Evolutionary conservation across 2,113 vertebrate genomes (phyloP).

Genomic region (Nibea coibor): DNA sequence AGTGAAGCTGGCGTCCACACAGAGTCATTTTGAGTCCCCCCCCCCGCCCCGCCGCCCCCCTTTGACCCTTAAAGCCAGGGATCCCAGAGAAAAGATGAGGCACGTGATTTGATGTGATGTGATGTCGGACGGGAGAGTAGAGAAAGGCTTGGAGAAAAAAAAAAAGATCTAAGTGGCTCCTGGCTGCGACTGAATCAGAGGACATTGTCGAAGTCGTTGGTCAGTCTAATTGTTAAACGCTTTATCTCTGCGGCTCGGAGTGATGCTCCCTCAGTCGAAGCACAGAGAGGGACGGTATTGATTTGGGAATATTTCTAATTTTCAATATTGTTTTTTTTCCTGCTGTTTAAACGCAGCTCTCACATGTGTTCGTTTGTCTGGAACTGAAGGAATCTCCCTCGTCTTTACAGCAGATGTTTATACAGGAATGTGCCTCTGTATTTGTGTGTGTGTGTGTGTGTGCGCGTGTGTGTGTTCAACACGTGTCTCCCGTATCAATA

Average conservation of each 20-base stretch:
- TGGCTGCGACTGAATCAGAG: conserved; percentile 24
- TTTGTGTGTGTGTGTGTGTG: conserved; percentile 30
- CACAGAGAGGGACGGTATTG: not conserved
- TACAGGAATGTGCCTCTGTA: conserved; percentile 61
- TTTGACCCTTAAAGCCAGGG: conserved; percentile 66
- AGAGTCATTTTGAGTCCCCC: conserved; percentile 65
- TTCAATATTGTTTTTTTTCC: not conserved
- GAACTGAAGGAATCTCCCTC: conserved; percentile 26
- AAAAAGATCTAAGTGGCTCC: conserved; percentile 29
- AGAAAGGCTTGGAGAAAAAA: conserved; percentile 31
- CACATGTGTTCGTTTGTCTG: not conserved
- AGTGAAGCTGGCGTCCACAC: conserved; percentile 62
- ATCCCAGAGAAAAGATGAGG: conserved; percentile 60
- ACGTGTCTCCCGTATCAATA: conserved; percentile 81
- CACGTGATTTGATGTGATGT: conserved; percentile 54
- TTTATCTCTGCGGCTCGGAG: not conserved
- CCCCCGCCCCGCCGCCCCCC: conserved; percentile 3
- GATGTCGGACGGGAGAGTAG: conserved; percentile 42
- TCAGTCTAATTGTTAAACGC: conserved; percentile 27
- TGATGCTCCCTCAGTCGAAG: not conserved
- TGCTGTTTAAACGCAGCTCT: not conserved
- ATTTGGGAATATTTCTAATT: not conserved
- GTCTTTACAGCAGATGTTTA: conserved; percentile 49
- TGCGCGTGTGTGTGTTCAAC: conserved; percentile 68
- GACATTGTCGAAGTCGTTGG: conserved; percentile 4